Percentiles rank a stretch among this genome's conserved stretches.
Evolutionary conservation across 2,113 vertebrate genomes (phyloP).

Genomic region (Acinonyx jubatus): DNA sequence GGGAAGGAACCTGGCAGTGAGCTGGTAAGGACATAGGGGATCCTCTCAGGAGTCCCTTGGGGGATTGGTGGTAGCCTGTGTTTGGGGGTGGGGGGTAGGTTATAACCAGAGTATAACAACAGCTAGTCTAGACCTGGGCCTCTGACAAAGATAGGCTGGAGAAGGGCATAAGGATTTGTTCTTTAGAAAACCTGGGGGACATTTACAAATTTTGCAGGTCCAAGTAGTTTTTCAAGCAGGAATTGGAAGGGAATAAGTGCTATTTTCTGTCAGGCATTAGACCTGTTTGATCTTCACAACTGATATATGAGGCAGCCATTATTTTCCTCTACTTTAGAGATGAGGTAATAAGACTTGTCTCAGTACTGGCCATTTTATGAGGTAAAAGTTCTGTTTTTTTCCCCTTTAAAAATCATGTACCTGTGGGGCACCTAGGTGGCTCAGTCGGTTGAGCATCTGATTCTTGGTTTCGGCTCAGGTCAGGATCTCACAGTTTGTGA

Average conservation of each 20-base stretch:
- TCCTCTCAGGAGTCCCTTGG: neutral
- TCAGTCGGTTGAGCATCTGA: no score
- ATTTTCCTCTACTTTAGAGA: neutral
- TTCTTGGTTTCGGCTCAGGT: no score
- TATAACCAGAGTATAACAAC: neutral
- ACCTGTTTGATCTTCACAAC: neutral
- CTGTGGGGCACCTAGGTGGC: no score
- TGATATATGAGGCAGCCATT: neutral
- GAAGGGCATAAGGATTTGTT: neutral
- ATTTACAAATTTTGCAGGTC: neutral
- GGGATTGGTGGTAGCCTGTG: neutral
- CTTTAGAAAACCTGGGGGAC: neutral
- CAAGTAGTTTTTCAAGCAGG: constrained; percentile 40
- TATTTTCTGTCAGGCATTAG: neutral
- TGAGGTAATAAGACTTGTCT: constrained; percentile 22
- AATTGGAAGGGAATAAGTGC: neutral
- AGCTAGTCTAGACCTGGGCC: neutral
- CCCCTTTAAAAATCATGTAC: neutral
- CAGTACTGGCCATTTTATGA: constrained; percentile 39
- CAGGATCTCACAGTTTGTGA: no score
- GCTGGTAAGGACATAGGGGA: neutral
- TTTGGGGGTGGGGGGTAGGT: neutral
- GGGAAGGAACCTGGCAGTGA: neutral
- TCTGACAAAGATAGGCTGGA: constrained; percentile 1
- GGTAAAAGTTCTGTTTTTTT: neutral